Conservation (phyloP, 2,797 vertebrate species). For the Coccyzus lansbergi region DNA sequence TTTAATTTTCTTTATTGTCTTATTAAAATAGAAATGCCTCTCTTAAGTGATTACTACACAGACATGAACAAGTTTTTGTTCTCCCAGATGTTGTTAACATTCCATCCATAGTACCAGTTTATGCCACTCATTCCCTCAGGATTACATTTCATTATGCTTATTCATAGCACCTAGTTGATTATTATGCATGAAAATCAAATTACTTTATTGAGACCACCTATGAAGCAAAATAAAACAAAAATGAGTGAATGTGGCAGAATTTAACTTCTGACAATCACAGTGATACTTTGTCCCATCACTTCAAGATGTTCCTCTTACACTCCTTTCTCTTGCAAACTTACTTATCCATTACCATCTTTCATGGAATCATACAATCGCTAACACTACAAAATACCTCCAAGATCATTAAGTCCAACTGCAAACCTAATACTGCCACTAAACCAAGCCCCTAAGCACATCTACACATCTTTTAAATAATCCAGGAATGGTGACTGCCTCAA, state of each 20-base stretch:
- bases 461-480: no score
- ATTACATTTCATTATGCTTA: neutral
- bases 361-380: neutral
- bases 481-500: no score
- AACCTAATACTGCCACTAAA: no score
- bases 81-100: neutral
- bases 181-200: neutral
- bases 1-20: neutral
- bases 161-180: neutral
- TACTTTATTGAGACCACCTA: conserved; percentile 3
- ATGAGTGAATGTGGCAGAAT: neutral
- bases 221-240: neutral
- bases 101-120: neutral
- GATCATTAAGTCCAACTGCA: no score
- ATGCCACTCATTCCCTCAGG: neutral
- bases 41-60: neutral
- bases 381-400: no score
- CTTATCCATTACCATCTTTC: neutral
- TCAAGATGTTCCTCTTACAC: neutral
- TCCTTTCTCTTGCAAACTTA: neutral
- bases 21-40: neutral
- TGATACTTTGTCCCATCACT: neutral
- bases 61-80: neutral
- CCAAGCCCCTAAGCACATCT: no score
- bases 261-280: neutral